These are phyloP conservation scores for Lithophane leautieri DNA, from an alignment of 2,888 invertebrate genomes.

Conservation along the genomic window DNA sequence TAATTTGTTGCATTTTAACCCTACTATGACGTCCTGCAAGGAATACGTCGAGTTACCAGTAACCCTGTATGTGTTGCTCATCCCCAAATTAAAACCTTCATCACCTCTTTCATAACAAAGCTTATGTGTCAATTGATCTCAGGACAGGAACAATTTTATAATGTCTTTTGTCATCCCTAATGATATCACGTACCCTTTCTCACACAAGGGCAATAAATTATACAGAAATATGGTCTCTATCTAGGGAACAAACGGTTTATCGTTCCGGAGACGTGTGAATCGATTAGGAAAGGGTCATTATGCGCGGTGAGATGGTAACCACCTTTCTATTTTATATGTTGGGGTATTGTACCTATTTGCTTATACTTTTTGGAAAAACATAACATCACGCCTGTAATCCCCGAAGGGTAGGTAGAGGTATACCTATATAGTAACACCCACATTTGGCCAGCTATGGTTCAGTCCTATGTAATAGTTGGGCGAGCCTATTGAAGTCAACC, in stretches of 20 bases:
- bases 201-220: conserved; percentile 40
- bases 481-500: no score
- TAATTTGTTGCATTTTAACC: no score
- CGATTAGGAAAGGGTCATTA: conserved; percentile 15
- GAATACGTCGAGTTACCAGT: no score
- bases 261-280: conserved; percentile 14
- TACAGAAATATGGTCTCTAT: conserved; percentile 29
- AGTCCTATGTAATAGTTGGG: no score
- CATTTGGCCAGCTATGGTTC: no score
- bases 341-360: not conserved
- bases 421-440: no score
- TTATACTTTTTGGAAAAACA: no score
- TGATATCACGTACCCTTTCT: conserved; percentile 22
- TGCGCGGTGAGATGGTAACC: not conserved
- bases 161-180: conserved; percentile 32
- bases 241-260: conserved; percentile 16
- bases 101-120: not conserved
- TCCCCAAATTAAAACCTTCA: not conserved
- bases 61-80: not conserved
- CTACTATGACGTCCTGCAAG: no score
- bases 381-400: no score
- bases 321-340: not conserved
- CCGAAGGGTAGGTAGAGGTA: no score
- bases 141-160: conserved; percentile 21
- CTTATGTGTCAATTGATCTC: not conserved